Conservation (phyloP, 2,888 invertebrate genomes). For the Eristalis pertinax region DNA sequence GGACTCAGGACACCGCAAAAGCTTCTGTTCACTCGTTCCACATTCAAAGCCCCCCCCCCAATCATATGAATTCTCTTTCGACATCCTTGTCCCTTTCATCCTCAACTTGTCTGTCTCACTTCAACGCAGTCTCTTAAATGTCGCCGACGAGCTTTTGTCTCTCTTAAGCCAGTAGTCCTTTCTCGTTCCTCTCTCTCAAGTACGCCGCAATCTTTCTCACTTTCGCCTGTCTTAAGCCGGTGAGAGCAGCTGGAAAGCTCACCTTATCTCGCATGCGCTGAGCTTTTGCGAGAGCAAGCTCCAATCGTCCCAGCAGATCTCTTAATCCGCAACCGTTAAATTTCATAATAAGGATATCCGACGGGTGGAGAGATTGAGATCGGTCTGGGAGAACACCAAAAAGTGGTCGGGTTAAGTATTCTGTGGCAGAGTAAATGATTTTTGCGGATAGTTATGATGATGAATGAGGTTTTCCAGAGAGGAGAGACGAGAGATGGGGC, state of each 20-base stretch:
- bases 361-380: background rate
- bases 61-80: background rate
- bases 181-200: background rate
- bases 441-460: constrained; percentile 67
- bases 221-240: background rate
- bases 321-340: constrained; percentile 40
- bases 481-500: constrained; percentile 1
- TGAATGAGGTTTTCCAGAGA: constrained; percentile 55
- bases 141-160: background rate
- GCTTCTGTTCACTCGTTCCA: background rate
- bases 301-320: background rate
- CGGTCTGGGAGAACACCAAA: constrained; percentile 23
- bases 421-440: constrained; percentile 70
- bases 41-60: too few relatives aligned
- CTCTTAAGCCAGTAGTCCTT: background rate
- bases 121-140: background rate
- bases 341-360: constrained; percentile 58
- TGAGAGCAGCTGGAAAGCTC: background rate
- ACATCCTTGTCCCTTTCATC: background rate
- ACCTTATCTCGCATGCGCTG: background rate
- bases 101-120: background rate
- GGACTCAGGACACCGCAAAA: background rate
- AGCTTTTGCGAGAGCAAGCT: background rate
- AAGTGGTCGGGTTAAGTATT: constrained; percentile 68
- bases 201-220: background rate